Conservation (phyloP, 23 tunicate species). For the Ascidia mentula region DNA sequence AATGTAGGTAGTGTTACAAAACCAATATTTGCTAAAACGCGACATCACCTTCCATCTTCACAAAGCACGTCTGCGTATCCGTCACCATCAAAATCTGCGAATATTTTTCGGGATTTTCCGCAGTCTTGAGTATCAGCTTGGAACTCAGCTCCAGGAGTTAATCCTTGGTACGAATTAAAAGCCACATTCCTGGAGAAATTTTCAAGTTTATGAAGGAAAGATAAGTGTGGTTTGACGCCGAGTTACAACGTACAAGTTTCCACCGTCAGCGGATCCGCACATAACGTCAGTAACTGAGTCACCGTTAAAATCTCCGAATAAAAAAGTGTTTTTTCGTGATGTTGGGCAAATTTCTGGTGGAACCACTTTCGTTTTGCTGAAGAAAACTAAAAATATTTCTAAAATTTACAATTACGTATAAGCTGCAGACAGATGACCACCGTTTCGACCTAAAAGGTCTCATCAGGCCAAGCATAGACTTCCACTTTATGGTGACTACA, state of each 20-base stretch:
- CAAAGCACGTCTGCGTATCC: background rate
- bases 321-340: background rate
- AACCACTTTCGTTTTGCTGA: background rate
- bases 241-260: background rate
- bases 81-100: background rate
- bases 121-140: background rate
- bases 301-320: background rate
- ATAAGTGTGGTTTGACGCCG: too few relatives aligned
- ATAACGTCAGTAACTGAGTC: background rate
- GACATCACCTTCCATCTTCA: background rate
- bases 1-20: too few relatives aligned
- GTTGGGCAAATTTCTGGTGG: background rate
- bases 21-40: too few relatives aligned
- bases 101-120: background rate
- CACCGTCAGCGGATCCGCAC: background rate
- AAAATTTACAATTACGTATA: too few relatives aligned
- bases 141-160: background rate
- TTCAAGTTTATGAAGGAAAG: too few relatives aligned
- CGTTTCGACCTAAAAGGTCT: too few relatives aligned
- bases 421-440: too few relatives aligned
- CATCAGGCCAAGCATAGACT: too few relatives aligned
- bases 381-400: slow-evolving; percentile 7
- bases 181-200: background rate
- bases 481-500: too few relatives aligned
- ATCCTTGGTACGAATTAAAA: background rate